Conservation (phyloP, 2,113 vertebrate genomes). For the Serranochromis macrocephalus region DNA sequence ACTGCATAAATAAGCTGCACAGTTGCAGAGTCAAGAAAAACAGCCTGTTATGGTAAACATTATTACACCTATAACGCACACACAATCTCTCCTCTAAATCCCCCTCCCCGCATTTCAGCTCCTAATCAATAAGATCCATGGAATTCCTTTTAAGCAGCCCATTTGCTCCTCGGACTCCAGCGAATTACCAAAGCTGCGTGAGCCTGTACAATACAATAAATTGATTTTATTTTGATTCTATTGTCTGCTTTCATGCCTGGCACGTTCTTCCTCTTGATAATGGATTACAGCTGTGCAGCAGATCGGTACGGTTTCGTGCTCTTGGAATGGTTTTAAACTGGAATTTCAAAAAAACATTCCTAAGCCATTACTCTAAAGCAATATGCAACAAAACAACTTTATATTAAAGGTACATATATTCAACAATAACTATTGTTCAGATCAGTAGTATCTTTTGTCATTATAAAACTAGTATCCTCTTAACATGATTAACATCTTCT, state of each 20-base stretch:
- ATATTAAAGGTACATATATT: background rate
- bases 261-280: slow-evolving; percentile 27
- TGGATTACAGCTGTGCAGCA: slow-evolving; percentile 14
- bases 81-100: slow-evolving; percentile 14
- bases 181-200: slow-evolving; percentile 10
- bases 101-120: slow-evolving; percentile 19
- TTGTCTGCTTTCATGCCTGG: slow-evolving; percentile 23
- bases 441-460: background rate
- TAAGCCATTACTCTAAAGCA: background rate
- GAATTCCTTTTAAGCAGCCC: slow-evolving; percentile 41
- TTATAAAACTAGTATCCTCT: background rate
- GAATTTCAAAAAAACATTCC: background rate
- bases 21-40: background rate
- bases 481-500: background rate
- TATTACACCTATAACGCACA: background rate
- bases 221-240: slow-evolving; percentile 53
- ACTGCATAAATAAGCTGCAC: background rate
- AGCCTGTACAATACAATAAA: slow-evolving; percentile 23
- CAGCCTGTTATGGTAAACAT: slow-evolving; percentile 2
- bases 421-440: background rate
- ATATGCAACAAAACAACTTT: background rate
- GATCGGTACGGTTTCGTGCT: background rate
- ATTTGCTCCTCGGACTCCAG: slow-evolving; percentile 9
- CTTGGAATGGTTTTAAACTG: background rate
- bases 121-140: slow-evolving; percentile 52